Base-by-base conservation (phyloP, 2,797 vertebrate genomes). In the Parauchenoglanis punctatus region DNA sequence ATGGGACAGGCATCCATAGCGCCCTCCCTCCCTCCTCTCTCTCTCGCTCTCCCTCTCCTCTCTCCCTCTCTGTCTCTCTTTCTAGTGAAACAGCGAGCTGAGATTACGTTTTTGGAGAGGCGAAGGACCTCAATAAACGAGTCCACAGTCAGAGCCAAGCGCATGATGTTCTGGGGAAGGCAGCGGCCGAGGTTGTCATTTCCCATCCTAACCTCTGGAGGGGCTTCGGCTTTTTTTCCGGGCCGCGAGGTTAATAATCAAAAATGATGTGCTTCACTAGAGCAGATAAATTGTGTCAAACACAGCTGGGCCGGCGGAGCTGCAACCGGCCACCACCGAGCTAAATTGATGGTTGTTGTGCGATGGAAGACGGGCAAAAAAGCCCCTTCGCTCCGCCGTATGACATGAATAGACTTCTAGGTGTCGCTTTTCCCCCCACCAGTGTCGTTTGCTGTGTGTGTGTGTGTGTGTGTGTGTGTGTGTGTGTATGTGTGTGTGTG, bases 321-420 rank as follows among this genome's bases (percentile, higher is more conserved):
- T 89, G 91, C 91, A 92, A 91, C 93, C 93, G 94, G 91, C 93
- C 93, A 92, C 95, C 94, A 91, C 91, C 76, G 91, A 92, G 91
- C 91, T 91, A 93, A 91, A 94, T 96, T 95, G 93, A 94, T 93
- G 92, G 93, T 94, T 96, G 92, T 91, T 94, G 93, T 91, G 86
- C 90, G 85, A 88, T 92, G 93, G 92, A 92, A 94, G 94, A 92
- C 72, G 89, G 59, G 91, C 91, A 68, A 78, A 87, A 20, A 91
- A 92, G 89, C 82, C 90, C 90, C 92, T 91, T 91, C 87, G 89
- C 85, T 89, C 91, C 93, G 94, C 93, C 94, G 93, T 95, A 96
- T 95, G 95, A 95, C 93, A 92, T 93, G 89, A 95, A 96, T 94
- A 95, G 94, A 95, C 94, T 94, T 92, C 91, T 92, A 94, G 94